Conservation (phyloP, 2,113 vertebrate species). For the Glaucomys volans region DNA sequence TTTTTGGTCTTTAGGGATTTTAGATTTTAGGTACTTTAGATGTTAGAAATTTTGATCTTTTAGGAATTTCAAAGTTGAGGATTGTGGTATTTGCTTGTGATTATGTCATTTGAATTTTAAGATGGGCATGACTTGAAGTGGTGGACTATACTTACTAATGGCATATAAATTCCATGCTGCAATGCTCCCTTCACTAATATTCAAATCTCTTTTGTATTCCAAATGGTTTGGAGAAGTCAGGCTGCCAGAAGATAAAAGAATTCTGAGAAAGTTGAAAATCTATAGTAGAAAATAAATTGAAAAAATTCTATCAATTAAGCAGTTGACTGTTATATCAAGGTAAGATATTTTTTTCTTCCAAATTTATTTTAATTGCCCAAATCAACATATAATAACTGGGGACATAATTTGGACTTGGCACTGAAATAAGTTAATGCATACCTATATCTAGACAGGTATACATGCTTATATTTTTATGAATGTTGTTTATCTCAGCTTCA, state of each 20-base stretch:
- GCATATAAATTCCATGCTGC: not conserved
- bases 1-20: not conserved
- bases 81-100: not conserved
- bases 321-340: not conserved
- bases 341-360: not conserved
- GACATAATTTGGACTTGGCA: not conserved
- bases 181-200: not conserved
- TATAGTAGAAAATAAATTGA: slow-evolving; percentile 13
- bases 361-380: not conserved
- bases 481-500: not conserved
- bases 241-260: not conserved
- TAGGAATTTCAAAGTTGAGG: not conserved
- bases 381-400: not conserved
- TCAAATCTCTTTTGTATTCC: not conserved
- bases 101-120: not conserved
- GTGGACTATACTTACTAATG: not conserved
- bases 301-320: not conserved
- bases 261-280: slow-evolving; percentile 17
- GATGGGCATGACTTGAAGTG: not conserved
- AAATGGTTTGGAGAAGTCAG: not conserved
- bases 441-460: not conserved
- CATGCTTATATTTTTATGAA: not conserved
- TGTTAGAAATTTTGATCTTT: not conserved
- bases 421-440: not conserved
- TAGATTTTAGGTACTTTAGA: not conserved